Conservation (phyloP, 2,888 invertebrate genomes). For the Muschampia plurimacula region DNA sequence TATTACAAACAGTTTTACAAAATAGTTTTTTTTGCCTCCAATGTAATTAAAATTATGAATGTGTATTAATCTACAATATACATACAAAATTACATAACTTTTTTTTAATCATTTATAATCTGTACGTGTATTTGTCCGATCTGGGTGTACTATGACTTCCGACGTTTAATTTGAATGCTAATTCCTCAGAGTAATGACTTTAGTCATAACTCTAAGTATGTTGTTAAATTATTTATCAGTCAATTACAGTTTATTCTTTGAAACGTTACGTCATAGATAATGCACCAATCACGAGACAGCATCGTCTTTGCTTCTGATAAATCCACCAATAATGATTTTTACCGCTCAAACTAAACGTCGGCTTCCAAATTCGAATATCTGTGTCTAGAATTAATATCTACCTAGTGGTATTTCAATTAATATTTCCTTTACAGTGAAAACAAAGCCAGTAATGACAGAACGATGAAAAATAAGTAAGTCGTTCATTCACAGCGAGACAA, state of each 20-base stretch:
- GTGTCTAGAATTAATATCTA: constrained; percentile 19
- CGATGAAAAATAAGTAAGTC: constrained; percentile 81
- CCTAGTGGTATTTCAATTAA: constrained; percentile 51
- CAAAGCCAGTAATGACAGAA: constrained; percentile 76
- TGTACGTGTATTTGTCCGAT: background rate
- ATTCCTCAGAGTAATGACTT: background rate
- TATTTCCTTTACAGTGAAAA: constrained; percentile 73
- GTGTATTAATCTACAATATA: background rate
- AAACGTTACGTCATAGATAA: background rate
- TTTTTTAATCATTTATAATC: background rate
- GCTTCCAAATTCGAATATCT: background rate
- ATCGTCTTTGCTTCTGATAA: background rate
- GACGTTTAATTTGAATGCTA: background rate
- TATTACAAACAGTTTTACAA: too few relatives aligned
- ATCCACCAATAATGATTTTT: background rate
- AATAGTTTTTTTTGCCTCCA: too few relatives aligned
- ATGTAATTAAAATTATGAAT: too few relatives aligned
- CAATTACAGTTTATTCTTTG: background rate
- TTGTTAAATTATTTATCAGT: background rate
- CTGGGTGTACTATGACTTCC: background rate
- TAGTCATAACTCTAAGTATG: too few relatives aligned
- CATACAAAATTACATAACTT: too few relatives aligned
- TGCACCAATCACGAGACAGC: background rate
- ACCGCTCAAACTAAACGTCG: constrained; percentile 9
- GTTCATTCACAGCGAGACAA: constrained; percentile 29